Evolutionary conservation across 64 coral and sea anemone genomes (phyloP).

Genomic region (Platygyra sinensis): DNA sequence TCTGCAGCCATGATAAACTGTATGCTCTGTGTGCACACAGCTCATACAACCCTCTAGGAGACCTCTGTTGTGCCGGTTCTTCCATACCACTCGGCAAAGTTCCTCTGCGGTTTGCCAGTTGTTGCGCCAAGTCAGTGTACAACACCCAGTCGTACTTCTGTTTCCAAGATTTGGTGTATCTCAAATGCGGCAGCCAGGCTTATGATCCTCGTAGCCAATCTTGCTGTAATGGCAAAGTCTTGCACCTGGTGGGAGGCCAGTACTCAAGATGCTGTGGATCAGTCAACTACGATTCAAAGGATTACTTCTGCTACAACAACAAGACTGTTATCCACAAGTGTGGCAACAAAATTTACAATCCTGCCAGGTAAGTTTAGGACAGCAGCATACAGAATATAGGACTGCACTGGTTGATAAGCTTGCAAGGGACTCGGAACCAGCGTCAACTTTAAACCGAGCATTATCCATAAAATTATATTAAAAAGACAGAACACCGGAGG

Average conservation of each 20-base stretch:
- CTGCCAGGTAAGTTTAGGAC: background rate
- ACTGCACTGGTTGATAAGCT: no score
- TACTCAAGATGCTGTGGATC: slow-evolving; percentile 16
- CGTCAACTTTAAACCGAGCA: no score
- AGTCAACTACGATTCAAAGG: slow-evolving; percentile 8
- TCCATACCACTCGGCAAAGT: slow-evolving; percentile 7
- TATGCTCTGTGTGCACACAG: slow-evolving; percentile 14
- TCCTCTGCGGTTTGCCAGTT: slow-evolving; percentile 9
- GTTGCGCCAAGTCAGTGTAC: slow-evolving; percentile 12
- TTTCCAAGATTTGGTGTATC: background rate
- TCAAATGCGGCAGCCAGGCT: slow-evolving; percentile 11
- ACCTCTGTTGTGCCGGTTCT: slow-evolving; percentile 15
- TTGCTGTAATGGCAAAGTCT: slow-evolving; percentile 12
- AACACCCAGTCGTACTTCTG: background rate
- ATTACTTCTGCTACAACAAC: slow-evolving; percentile 22
- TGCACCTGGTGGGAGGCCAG: background rate
- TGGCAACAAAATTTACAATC: background rate
- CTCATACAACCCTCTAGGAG: slow-evolving; percentile 10
- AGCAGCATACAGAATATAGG: no score
- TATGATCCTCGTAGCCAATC: slow-evolving; percentile 20
- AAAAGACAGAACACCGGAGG: no score
- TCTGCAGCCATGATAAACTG: background rate
- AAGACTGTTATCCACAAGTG: slow-evolving; percentile 18
- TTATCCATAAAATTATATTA: no score
- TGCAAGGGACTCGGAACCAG: no score